phyloP scores from a whole-genome alignment of 2,888 invertebrate species.

The Pomacea canaliculata region DNA sequence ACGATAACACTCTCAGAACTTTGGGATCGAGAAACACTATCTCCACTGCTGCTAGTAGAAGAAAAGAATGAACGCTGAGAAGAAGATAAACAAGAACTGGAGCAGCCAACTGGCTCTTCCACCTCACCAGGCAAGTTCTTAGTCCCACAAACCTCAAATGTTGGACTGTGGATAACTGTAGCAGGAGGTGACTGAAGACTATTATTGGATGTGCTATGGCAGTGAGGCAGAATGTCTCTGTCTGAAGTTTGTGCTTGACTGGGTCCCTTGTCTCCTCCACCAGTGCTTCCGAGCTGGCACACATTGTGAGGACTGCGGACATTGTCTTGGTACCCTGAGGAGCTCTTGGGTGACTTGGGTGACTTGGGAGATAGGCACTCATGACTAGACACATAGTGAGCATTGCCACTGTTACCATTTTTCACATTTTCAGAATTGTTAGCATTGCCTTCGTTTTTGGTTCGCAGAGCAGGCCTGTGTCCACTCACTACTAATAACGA shows the following conservation, averaged over 20 bases:
- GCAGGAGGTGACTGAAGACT: slow-evolving; percentile 31
- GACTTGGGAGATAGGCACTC: slow-evolving; percentile 40
- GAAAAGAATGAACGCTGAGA: slow-evolving; percentile 59
- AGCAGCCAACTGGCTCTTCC: slow-evolving; percentile 31
- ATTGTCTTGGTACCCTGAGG: slow-evolving; percentile 20
- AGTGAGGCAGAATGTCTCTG: slow-evolving; percentile 16
- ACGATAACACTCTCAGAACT: slow-evolving; percentile 64
- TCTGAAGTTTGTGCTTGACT: not conserved
- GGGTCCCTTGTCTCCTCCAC: slow-evolving; percentile 4
- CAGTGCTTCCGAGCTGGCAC: slow-evolving; percentile 16
- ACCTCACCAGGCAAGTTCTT: slow-evolving; percentile 31
- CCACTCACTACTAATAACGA: slow-evolving; percentile 23
- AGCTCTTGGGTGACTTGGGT: slow-evolving; percentile 37
- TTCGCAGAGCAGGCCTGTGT: slow-evolving; percentile 34
- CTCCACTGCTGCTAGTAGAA: slow-evolving; percentile 59
- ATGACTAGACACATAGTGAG: slow-evolving; percentile 32
- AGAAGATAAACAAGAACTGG: slow-evolving; percentile 30
- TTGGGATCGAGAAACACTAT: slow-evolving; percentile 50
- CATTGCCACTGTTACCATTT: slow-evolving; percentile 26
- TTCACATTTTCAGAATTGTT: slow-evolving; percentile 35
- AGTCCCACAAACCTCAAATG: slow-evolving; percentile 32
- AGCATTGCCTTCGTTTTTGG: slow-evolving; percentile 31
- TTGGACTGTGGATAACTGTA: slow-evolving; percentile 35
- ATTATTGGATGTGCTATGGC: slow-evolving; percentile 16
- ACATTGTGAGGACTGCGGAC: slow-evolving; percentile 26